phyloP scores from a whole-genome alignment of 2,797 vertebrate genomes.

The Trematocara caparti region DNA sequence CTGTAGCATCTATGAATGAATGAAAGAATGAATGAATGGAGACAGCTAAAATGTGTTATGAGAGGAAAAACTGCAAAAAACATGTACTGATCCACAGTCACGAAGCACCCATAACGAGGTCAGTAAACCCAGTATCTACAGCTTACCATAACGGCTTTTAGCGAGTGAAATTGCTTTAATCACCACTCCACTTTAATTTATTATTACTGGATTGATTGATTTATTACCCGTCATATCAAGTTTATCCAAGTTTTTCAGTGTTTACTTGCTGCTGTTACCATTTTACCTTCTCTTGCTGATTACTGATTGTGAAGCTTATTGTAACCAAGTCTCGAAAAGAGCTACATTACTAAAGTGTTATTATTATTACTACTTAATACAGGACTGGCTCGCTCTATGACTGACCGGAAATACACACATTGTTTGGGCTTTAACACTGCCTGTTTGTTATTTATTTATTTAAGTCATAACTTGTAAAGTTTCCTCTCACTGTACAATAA shows the following conservation, averaged over 20 bases:
- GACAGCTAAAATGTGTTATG: not conserved
- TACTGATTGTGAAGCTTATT: not conserved
- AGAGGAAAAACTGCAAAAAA: not conserved
- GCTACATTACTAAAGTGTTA: not conserved
- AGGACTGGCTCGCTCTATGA: rapidly evolving
- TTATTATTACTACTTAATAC: not conserved
- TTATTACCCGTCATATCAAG: not conserved
- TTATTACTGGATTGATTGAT: rapidly evolving
- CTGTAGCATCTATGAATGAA: constrained; percentile 8
- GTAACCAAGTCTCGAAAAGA: not conserved
- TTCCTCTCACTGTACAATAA: not conserved
- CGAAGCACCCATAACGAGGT: not conserved
- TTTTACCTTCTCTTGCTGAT: not conserved
- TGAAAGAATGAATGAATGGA: not conserved
- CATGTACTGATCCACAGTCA: not conserved
- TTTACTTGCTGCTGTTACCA: not conserved
- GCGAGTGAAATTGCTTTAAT: not conserved
- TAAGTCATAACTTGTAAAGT: not conserved
- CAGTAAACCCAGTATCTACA: not conserved
- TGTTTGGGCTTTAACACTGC: not conserved
- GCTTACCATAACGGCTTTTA: rapidly evolving
- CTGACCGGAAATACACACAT: rapidly evolving
- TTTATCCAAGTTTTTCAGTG: not conserved
- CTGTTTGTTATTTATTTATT: not conserved
- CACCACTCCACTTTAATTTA: not conserved